phyloP scores from a whole-genome alignment of 1,140 invertebrate species.

The Drosophila albomicans region DNA sequence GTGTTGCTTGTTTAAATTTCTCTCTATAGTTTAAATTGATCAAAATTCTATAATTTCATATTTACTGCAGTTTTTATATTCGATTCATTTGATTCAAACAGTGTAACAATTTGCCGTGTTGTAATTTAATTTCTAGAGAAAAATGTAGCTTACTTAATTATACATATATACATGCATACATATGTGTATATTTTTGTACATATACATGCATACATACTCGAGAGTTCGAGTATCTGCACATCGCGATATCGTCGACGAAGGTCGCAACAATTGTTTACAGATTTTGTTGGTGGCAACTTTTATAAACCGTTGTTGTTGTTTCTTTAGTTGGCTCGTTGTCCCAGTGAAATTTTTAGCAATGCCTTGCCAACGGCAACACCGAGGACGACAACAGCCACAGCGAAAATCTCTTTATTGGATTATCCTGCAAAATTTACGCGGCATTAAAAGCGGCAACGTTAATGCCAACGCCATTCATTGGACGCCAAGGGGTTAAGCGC shows the following conservation, averaged over 20 bases:
- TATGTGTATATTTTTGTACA: too few species aligned
- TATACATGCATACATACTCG: too few species aligned
- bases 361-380: constrained; percentile 35
- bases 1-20: too few species aligned
- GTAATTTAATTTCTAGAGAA: background rate
- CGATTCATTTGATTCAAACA: background rate
- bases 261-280: constrained; percentile 66
- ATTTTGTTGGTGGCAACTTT: constrained; percentile 40
- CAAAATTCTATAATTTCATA: too few species aligned
- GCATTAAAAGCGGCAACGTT: constrained; percentile 75
- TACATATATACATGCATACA: too few species aligned
- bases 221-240: constrained; percentile 1
- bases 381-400: constrained; percentile 60
- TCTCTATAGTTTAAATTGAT: too few species aligned
- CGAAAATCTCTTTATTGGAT: constrained; percentile 82
- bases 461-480: constrained; percentile 27
- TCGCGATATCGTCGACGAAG: constrained; percentile 12
- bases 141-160: too few species aligned
- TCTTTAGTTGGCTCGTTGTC: constrained; percentile 42
- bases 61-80: background rate
- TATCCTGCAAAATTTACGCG: constrained; percentile 82
- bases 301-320: constrained; percentile 29
- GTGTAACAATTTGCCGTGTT: background rate
- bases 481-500: constrained; percentile 66
- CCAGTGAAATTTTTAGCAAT: constrained; percentile 57